Conservation (phyloP, 2,113 vertebrate genomes). For the Ramphastos sulfuratus region DNA sequence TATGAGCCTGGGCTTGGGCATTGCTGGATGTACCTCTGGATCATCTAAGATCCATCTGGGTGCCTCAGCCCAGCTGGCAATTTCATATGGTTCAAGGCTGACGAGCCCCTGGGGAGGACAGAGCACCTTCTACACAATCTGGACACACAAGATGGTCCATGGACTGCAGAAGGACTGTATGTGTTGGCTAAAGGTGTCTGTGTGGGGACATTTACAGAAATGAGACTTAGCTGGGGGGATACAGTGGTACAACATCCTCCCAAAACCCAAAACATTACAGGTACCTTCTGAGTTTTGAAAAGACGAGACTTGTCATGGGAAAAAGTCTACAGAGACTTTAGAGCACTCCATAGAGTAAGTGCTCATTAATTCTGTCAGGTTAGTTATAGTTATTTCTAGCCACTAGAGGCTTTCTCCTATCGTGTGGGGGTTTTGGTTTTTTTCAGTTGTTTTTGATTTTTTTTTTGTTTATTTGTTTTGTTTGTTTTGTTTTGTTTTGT, state of each 20-base stretch:
- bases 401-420: too few relatives aligned
- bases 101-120: accelerated
- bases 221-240: background rate
- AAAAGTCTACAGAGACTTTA: background rate
- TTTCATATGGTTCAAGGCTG: too few relatives aligned
- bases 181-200: background rate
- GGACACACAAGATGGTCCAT: background rate
- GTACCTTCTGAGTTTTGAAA: too few relatives aligned
- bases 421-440: too few relatives aligned
- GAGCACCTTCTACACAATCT: background rate
- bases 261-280: too few relatives aligned
- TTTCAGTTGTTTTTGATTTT: too few relatives aligned
- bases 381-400: background rate
- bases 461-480: too few relatives aligned
- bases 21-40: background rate
- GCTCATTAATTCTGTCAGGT: background rate
- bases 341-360: background rate
- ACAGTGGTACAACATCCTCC: background rate
- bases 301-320: background rate
- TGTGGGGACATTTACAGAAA: accelerated
- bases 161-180: background rate
- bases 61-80: too few relatives aligned
- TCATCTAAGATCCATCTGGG: background rate
- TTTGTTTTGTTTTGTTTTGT: too few relatives aligned
- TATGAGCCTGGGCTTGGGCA: background rate